Percentiles rank a stretch among this genome's conserved stretches.
These are phyloP conservation scores for Eupsilia transversa DNA, from an alignment of 2,888 invertebrate species.

Conservation along the genomic window DNA sequence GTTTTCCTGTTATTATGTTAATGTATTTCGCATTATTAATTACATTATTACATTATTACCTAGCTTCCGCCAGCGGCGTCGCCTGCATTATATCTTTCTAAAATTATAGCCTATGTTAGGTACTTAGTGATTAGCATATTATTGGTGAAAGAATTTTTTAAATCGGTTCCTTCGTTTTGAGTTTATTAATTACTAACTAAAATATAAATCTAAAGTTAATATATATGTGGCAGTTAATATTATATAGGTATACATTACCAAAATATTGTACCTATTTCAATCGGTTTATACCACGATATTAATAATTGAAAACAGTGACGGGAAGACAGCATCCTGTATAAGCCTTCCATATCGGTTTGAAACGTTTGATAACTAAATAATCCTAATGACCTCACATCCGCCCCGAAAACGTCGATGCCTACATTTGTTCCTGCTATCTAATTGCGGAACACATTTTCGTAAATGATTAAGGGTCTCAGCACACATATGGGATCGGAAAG, in stretches of 20 bases:
- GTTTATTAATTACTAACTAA: no score
- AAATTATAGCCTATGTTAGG: no score
- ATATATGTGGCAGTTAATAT: not conserved
- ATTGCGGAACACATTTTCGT: no score
- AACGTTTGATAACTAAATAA: not conserved
- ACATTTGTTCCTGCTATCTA: not conserved
- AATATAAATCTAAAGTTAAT: no score
- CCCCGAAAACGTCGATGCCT: not conserved
- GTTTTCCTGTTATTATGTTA: slow-evolving; percentile 5
- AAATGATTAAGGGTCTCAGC: no score
- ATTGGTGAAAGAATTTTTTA: no score
- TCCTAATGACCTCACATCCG: not conserved
- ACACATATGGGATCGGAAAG: no score
- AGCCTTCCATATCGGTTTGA: not conserved
- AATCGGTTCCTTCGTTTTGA: no score
- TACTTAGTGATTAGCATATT: no score
- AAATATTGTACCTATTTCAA: not conserved
- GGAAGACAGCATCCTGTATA: slow-evolving; percentile 20
- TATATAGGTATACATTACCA: not conserved
- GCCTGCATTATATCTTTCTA: no score
- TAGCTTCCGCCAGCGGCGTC: no score
- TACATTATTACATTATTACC: no score
- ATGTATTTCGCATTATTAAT: not conserved
- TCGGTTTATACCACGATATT: not conserved
- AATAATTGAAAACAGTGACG: not conserved